These are phyloP conservation scores for Leptogaster cylindrica DNA, from an alignment of 2,888 invertebrate species.

Conservation along the genomic window DNA sequence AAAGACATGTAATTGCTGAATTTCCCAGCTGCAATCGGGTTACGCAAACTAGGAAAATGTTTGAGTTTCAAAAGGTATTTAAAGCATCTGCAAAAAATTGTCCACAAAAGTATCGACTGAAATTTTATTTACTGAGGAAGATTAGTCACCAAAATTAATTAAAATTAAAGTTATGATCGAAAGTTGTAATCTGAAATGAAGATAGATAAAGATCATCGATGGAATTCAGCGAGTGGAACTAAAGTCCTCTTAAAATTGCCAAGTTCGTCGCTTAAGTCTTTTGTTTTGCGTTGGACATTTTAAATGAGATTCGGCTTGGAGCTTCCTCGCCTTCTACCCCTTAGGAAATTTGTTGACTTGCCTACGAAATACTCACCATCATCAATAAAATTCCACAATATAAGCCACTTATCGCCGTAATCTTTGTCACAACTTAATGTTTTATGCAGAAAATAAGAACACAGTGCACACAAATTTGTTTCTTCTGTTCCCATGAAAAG, in stretches of 20 bases:
- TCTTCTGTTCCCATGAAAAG: slow-evolving; percentile 17
- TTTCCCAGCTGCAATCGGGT: too few relatives aligned
- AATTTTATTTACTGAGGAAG: too few relatives aligned
- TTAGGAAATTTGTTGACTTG: neutral
- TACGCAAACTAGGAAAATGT: too few relatives aligned
- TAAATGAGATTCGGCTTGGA: neutral
- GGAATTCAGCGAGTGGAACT: neutral
- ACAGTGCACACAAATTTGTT: slow-evolving; percentile 15
- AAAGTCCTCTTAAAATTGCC: neutral
- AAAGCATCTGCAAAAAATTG: too few relatives aligned
- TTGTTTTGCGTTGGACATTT: too few relatives aligned
- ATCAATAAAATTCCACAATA: neutral
- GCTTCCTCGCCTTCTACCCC: neutral
- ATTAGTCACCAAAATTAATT: too few relatives aligned
- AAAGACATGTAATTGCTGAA: too few relatives aligned
- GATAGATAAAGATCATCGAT: neutral
- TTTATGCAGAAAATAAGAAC: slow-evolving; percentile 12
- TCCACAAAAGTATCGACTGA: too few relatives aligned
- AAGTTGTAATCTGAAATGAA: neutral
- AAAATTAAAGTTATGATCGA: neutral
- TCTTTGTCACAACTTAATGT: slow-evolving; percentile 19
- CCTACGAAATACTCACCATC: neutral
- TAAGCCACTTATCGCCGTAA: slow-evolving; percentile 17
- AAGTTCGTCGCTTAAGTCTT: slow-evolving; percentile 18
- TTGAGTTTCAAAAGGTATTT: too few relatives aligned